A percentile compares a stretch with the other conserved stretches of the same genome.
Conservation (phyloP, 2,888 invertebrate species). For the Cerastis rubricosa region DNA sequence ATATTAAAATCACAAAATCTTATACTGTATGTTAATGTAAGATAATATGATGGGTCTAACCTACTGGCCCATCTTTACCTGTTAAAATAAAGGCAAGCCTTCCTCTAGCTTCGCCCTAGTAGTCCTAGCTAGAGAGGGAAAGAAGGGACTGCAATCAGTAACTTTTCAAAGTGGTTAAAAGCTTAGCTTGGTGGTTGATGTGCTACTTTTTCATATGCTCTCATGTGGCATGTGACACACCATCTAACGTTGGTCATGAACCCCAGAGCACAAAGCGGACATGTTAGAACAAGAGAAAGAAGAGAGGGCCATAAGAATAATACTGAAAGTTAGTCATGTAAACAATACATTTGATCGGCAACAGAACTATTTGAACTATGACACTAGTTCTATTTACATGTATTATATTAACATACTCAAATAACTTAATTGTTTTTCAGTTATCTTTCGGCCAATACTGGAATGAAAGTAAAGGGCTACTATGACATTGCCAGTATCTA, state of each 20-base stretch:
- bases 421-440: conserved; percentile 73
- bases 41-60: not conserved
- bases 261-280: not conserved
- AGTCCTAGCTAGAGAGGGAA: not conserved
- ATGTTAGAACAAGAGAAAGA: not conserved
- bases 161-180: not conserved
- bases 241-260: not conserved
- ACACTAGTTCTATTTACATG: conserved; percentile 3
- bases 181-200: not conserved
- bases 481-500: conserved; percentile 91
- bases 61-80: not conserved
- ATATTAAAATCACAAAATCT: not conserved
- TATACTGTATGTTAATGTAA: not conserved
- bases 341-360: not conserved
- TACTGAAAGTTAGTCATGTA: not conserved
- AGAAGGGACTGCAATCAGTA: not conserved
- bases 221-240: not conserved
- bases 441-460: conserved; percentile 92
- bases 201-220: not conserved
- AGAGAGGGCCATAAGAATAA: not conserved
- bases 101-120: no score
- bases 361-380: not conserved
- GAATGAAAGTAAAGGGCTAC: conserved; percentile 90
- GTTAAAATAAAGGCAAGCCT: not conserved
- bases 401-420: not conserved